phyloP scores from a whole-genome alignment of 1,140 invertebrate genomes.

The Forficula auricularia region DNA sequence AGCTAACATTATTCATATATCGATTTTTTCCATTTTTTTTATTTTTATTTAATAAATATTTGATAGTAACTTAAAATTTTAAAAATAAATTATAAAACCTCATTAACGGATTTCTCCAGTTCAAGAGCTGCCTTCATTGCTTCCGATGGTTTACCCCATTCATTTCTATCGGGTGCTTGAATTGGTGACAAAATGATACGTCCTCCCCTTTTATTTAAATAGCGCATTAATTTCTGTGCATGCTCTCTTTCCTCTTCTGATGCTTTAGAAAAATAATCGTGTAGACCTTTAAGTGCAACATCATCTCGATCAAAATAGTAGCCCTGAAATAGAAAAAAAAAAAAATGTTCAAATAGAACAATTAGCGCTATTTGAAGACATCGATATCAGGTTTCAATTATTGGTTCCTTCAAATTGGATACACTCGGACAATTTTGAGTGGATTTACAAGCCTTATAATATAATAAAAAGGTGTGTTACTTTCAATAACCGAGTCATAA shows the following conservation, averaged over 20 bases:
- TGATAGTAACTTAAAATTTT: too few species aligned
- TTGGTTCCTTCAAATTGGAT: not conserved
- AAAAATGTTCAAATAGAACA: too few species aligned
- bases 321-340: conserved; percentile 31
- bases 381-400: too few species aligned
- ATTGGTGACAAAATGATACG: conserved; percentile 35
- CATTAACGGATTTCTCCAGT: conserved; percentile 64
- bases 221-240: conserved; percentile 55
- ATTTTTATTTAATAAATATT: too few species aligned
- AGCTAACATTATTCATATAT: too few species aligned
- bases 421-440: not conserved
- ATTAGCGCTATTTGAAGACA: too few species aligned
- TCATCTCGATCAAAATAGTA: conserved; percentile 65
- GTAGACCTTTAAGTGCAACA: conserved; percentile 51
- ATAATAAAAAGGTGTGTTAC: not conserved
- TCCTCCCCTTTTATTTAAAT: conserved; percentile 68
- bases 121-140: conserved; percentile 52
- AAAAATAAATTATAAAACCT: too few species aligned
- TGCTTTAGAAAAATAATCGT: conserved; percentile 50
- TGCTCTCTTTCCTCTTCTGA: conserved; percentile 62
- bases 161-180: conserved; percentile 36
- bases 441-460: not conserved
- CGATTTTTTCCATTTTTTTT: too few species aligned
- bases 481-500: too few species aligned
- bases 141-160: conserved; percentile 44